Percentiles rank a stretch among this genome's conserved stretches.
Conservation (phyloP, 53 echinoderm and acorn worm genomes). For the Paracentrotus lividus region DNA sequence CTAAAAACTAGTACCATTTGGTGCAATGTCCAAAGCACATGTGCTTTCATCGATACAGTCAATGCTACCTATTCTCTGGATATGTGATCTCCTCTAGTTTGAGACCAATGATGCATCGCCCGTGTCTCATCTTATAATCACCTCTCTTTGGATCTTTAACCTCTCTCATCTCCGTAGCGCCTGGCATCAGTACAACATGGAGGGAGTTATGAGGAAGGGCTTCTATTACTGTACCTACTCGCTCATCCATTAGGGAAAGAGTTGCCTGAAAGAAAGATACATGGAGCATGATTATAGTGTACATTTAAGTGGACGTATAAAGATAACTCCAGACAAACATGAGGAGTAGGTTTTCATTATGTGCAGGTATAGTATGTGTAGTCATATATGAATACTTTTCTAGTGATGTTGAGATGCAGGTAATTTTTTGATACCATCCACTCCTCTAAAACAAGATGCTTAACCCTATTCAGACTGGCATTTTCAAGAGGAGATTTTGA, state of each 20-base stretch:
- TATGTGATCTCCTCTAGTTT: constrained; percentile 43
- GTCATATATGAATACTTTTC: no score
- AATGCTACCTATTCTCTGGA: not conserved
- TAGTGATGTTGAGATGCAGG: no score
- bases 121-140: constrained; percentile 39
- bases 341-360: no score
- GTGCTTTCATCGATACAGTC: not conserved
- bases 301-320: no score
- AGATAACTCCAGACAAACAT: no score
- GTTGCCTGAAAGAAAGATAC: constrained; percentile 13
- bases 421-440: no score
- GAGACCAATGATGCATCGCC: constrained; percentile 56
- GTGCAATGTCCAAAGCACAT: not conserved
- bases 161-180: constrained; percentile 26
- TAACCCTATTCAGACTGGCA: no score
- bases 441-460: no score
- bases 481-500: no score
- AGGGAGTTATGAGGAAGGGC: constrained; percentile 62
- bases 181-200: constrained; percentile 42
- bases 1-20: no score
- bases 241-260: constrained; percentile 47
- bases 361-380: no score
- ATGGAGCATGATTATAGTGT: not conserved
- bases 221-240: constrained; percentile 44
- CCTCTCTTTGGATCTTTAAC: not conserved